Percentiles rank a stretch among this genome's conserved stretches.
These are phyloP conservation scores for Tragelaphus strepsiceros DNA, from an alignment of 2,113 vertebrate species.

Conservation along the genomic window DNA sequence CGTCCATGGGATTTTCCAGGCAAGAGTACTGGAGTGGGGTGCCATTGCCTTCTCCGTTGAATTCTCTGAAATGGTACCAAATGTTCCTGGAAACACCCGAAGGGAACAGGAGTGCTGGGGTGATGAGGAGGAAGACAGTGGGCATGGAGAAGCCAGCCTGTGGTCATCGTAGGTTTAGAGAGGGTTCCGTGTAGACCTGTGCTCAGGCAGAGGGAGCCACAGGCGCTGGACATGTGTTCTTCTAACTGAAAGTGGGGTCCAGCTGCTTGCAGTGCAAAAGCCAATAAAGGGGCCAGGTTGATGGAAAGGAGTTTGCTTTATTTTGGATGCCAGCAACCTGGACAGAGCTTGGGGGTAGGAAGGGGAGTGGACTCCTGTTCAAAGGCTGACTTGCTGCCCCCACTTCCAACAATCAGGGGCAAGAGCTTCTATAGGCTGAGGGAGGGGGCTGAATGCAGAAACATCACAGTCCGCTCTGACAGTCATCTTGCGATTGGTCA, in stretches of 20 bases:
- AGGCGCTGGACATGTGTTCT: rapidly evolving
- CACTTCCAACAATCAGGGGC: not conserved
- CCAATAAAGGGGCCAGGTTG: not conserved
- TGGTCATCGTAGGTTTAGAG: not conserved
- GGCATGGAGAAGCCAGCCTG: not conserved
- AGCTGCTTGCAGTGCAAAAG: not conserved
- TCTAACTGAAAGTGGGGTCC: not conserved
- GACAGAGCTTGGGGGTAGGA: not conserved
- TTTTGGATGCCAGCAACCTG: not conserved
- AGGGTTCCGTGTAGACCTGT: not conserved
- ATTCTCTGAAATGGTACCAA: not conserved
- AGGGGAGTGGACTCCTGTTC: not conserved
- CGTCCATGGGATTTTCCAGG: no score
- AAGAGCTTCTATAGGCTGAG: not conserved
- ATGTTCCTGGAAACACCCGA: not conserved
- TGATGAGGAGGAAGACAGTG: not conserved
- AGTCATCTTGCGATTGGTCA: not conserved
- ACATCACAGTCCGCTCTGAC: not conserved
- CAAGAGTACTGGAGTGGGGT: no score
- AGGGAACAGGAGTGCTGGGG: no score
- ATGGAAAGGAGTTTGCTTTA: not conserved
- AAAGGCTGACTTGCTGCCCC: not conserved
- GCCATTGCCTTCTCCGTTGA: no score
- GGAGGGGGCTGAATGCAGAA: not conserved
- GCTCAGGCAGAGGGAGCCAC: not conserved